Percentiles rank a stretch among this genome's conserved stretches.
These are phyloP conservation scores for Baronia brevicornis DNA, from an alignment of 2,888 invertebrate species.

Conservation along the genomic window DNA sequence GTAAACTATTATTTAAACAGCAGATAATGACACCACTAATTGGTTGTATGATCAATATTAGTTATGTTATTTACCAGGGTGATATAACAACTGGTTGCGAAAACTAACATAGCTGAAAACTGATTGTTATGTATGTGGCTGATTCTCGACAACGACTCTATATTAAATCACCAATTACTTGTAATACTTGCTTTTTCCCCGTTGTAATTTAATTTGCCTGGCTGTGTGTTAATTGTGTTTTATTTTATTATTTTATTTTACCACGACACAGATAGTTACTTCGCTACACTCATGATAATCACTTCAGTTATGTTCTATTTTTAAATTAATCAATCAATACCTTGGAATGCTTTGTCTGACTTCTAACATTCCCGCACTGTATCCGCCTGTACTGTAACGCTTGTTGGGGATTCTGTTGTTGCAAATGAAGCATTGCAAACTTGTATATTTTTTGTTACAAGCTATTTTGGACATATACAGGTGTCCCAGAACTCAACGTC, in stretches of 20 bases:
- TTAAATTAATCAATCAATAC: conserved; percentile 13
- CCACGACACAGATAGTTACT: conserved; percentile 14
- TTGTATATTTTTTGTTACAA: conserved; percentile 2
- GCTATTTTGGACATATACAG: conserved; percentile 22
- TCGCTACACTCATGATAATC: conserved; percentile 63
- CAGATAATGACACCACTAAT: no score
- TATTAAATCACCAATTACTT: conserved; percentile 22
- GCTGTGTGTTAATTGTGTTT: conserved; percentile 19
- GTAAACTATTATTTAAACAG: no score
- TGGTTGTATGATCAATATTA: background rate
- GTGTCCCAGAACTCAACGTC: no score
- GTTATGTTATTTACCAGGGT: conserved; percentile 7
- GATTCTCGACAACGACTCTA: conserved; percentile 63
- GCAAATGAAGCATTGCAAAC: conserved; percentile 18
- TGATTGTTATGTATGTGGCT: conserved; percentile 71
- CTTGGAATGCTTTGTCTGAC: conserved; percentile 42
- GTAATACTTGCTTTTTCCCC: conserved; percentile 13
- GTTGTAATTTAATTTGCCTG: conserved; percentile 20
- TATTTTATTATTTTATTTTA: conserved; percentile 15
- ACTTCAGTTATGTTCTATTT: conserved; percentile 63
- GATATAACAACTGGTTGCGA: conserved; percentile 4
- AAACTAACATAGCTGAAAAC: conserved; percentile 60
- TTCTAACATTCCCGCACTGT: conserved; percentile 15
- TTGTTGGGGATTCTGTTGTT: background rate
- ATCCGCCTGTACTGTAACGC: background rate